phyloP scores from a whole-genome alignment of 2,888 invertebrate genomes.

The Nasonia oneida region DNA sequence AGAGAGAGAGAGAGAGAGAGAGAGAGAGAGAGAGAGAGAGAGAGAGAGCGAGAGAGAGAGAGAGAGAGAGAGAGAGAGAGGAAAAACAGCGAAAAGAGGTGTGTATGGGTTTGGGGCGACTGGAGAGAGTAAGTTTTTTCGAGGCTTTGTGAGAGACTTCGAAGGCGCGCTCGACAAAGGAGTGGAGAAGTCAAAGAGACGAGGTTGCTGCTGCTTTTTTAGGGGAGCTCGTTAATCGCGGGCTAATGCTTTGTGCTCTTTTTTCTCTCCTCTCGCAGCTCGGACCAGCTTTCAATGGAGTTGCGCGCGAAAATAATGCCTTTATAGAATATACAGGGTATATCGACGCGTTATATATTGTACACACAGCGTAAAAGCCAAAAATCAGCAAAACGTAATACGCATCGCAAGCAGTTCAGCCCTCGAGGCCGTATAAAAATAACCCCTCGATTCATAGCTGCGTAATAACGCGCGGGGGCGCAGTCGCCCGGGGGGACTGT shows the following conservation, averaged over 20 bases:
- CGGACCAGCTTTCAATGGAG: neutral
- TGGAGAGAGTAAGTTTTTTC: neutral
- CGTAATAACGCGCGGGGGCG: conserved; percentile 12
- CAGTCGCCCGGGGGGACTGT: conserved; percentile 23
- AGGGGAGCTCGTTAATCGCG: conserved; percentile 6
- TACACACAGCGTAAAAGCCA: neutral
- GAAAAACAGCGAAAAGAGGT: neutral
- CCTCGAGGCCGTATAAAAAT: conserved; percentile 8
- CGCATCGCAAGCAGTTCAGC: neutral
- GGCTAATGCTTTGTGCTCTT: conserved; percentile 18
- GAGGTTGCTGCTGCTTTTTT: conserved; percentile 9
- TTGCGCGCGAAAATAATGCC: neutral
- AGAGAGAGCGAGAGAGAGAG: conserved; percentile 48
- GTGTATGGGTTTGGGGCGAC: neutral
- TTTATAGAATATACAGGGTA: neutral
- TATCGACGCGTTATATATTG: too few relatives aligned
- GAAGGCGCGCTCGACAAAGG: neutral
- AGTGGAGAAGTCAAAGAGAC: conserved; percentile 31
- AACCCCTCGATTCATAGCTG: conserved; percentile 18
- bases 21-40: conserved; percentile 46
- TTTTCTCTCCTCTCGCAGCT: neutral
- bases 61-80: conserved; percentile 24
- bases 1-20: conserved; percentile 43
- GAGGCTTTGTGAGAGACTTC: conserved; percentile 18
- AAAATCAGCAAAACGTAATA: conserved; percentile 11